phyloP scores from a whole-genome alignment of 2,797 vertebrate genomes.

The Ciconia nigra region DNA sequence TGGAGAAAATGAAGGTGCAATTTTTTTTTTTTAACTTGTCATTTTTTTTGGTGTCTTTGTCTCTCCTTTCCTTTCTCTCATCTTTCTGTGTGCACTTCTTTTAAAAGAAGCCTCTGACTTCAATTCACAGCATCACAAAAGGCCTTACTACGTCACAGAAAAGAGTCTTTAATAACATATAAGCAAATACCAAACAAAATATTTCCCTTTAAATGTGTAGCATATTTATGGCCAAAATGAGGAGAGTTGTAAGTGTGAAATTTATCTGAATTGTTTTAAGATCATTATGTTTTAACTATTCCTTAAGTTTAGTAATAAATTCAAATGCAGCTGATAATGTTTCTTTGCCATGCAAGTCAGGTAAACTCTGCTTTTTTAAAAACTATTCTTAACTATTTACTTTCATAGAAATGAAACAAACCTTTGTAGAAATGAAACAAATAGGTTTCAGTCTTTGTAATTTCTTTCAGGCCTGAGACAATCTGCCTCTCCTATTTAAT shows the following conservation, averaged over 20 bases:
- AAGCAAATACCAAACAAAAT: not conserved
- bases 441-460: not conserved
- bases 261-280: not conserved
- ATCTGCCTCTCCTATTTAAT: not conserved
- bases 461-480: not conserved
- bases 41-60: not conserved
- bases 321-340: not conserved
- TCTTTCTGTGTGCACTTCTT: not conserved
- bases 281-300: not conserved
- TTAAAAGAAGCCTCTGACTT: not conserved
- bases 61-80: not conserved
- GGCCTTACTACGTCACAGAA: not conserved
- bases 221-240: not conserved
- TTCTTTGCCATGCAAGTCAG: not conserved
- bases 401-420: not conserved
- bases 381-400: not conserved
- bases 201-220: not conserved
- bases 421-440: not conserved
- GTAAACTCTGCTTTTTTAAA: not conserved
- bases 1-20: not conserved
- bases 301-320: not conserved
- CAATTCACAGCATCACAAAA: not conserved
- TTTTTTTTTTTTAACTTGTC: not conserved
- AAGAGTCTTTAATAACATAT: not conserved
- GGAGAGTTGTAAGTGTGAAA: not conserved